A percentile compares a stretch with the other conserved stretches of the same genome.
phyloP scores from a whole-genome alignment of 2,888 invertebrate species.

The Eristalinus aeneus region DNA sequence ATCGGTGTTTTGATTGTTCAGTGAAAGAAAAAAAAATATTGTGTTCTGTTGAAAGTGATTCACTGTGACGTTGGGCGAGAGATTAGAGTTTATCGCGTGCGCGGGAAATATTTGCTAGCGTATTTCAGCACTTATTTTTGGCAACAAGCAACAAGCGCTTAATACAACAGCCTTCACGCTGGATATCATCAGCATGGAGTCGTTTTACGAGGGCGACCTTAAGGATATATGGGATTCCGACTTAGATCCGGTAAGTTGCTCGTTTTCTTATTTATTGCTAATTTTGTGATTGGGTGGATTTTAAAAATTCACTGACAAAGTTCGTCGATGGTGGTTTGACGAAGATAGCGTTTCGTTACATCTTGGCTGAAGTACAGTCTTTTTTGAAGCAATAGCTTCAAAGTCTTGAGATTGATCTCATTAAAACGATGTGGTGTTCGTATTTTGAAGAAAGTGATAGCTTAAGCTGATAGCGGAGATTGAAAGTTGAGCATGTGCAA shows the following conservation, averaged over 20 bases:
- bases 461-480: too few relatives aligned
- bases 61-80: neutral
- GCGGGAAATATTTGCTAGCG: conserved; percentile 1
- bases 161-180: conserved; percentile 63
- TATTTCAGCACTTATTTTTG: conserved; percentile 20
- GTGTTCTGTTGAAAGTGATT: conserved; percentile 36
- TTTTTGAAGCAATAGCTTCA: too few relatives aligned
- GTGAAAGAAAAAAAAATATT: conserved; percentile 9
- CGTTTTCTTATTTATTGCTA: neutral
- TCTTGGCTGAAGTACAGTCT: too few relatives aligned
- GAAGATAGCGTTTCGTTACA: too few relatives aligned
- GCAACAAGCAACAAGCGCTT: conserved; percentile 42
- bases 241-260: conserved; percentile 89
- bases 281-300: neutral
- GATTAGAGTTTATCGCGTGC: conserved; percentile 5
- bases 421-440: too few relatives aligned
- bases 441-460: too few relatives aligned
- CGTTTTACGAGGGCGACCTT: conserved; percentile 89
- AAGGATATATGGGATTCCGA: conserved; percentile 92
- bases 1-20: conserved; percentile 21
- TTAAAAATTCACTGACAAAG: too few relatives aligned
- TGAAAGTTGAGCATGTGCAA: too few relatives aligned
- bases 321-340: too few relatives aligned
- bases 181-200: conserved; percentile 83
- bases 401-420: too few relatives aligned